Conservation (phyloP, 1,140 invertebrate species). For the Trichonephila inaurata region DNA sequence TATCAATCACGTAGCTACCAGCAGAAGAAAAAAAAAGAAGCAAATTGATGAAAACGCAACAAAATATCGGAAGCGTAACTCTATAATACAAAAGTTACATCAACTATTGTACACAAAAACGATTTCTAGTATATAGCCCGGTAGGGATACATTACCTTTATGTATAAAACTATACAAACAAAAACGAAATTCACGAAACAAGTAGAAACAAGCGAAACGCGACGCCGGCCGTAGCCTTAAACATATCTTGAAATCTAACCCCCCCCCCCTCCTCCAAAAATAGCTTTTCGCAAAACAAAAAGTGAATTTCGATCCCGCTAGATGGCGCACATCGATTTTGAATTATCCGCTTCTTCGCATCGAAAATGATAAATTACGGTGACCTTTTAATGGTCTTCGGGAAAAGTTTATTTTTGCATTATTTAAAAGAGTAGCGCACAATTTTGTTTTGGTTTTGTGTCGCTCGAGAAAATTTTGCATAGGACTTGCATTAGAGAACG, state of each 20-base stretch:
- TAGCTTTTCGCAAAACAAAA: conserved; percentile 8
- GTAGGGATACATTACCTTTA: too few species aligned
- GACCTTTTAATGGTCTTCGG: conserved; percentile 67
- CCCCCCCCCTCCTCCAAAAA: not conserved
- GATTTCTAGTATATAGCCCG: too few species aligned
- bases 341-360: conserved; percentile 57
- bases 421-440: conserved; percentile 48
- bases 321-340: conserved; percentile 68
- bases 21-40: too few species aligned
- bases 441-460: conserved; percentile 57
- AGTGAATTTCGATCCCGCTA: conserved; percentile 46
- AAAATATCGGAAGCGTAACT: too few species aligned
- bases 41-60: too few species aligned
- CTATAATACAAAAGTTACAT: too few species aligned
- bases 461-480: conserved; percentile 46
- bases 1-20: too few species aligned
- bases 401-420: conserved; percentile 73
- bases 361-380: conserved; percentile 71
- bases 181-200: not conserved
- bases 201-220: not conserved
- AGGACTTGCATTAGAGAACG: conserved; percentile 41
- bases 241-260: not conserved
- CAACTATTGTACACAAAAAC: too few species aligned
- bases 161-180: not conserved
- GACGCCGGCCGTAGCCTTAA: not conserved